Percentiles rank a stretch among this genome's conserved stretches.
Conservation (phyloP, 1,140 invertebrate species). For the Cotesia vestalis region DNA sequence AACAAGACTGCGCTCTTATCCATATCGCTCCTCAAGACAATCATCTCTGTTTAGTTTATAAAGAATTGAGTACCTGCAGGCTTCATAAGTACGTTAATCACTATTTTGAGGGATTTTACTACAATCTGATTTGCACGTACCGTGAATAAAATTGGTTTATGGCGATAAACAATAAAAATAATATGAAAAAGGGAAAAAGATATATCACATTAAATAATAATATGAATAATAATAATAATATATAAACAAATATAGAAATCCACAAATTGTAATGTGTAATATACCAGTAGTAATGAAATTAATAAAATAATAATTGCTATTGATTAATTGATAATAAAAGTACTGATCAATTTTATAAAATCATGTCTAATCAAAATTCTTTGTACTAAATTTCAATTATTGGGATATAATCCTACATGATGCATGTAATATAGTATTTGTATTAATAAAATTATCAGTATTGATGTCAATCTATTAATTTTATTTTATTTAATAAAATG, state of each 20-base stretch:
- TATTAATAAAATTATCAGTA: conserved; percentile 56
- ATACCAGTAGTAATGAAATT: neutral
- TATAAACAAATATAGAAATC: conserved; percentile 1
- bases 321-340: neutral
- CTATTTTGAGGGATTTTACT: conserved; percentile 64
- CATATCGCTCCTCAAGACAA: conserved; percentile 68
- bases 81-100: conserved; percentile 73
- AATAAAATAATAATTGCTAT: conserved; percentile 14
- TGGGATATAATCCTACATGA: conserved; percentile 5
- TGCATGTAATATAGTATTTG: conserved; percentile 51
- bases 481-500: conserved; percentile 10
- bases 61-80: conserved; percentile 69
- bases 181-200: neutral
- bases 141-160: conserved; percentile 56
- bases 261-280: conserved; percentile 5
- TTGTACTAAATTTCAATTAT: conserved; percentile 23
- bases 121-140: conserved; percentile 68
- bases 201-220: neutral
- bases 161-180: neutral
- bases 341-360: conserved; percentile 25
- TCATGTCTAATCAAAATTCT: conserved; percentile 12
- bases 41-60: conserved; percentile 75
- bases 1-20: conserved; percentile 50
- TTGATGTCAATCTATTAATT: conserved; percentile 43
- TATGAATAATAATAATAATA: conserved; percentile 14